A percentile compares a stretch with the other conserved stretches of the same genome.
These are phyloP conservation scores for Xenotilapia caudafasciata DNA, from an alignment of 2,113 vertebrate genomes.

Conservation along the genomic window DNA sequence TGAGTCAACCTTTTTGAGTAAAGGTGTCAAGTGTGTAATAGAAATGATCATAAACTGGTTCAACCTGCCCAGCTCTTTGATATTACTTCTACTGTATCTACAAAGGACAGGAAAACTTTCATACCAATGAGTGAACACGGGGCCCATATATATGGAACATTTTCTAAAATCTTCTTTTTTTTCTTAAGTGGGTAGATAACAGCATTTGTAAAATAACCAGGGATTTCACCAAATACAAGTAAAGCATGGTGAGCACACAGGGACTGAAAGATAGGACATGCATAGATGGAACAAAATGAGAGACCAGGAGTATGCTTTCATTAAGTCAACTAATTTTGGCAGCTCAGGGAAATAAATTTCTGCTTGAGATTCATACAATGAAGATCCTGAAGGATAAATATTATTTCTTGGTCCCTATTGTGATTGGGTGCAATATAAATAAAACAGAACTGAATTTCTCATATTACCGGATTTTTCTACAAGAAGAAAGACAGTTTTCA, in stretches of 20 bases:
- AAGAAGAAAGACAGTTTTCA: neutral
- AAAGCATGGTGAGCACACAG: neutral
- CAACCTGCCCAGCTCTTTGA: neutral
- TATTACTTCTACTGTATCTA: neutral
- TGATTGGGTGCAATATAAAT: neutral
- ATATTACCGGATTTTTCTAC: fast-evolving
- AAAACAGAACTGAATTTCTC: neutral
- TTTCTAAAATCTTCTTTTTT: neutral
- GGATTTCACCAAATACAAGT: neutral
- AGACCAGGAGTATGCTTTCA: neutral
- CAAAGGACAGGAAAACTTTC: neutral
- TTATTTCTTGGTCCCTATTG: neutral
- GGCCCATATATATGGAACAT: neutral
- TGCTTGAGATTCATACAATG: neutral
- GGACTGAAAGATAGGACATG: neutral
- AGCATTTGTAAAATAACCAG: neutral
- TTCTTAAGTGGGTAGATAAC: neutral
- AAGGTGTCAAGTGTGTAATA: neutral
- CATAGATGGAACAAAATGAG: neutral
- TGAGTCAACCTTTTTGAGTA: neutral
- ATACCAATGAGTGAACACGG: neutral
- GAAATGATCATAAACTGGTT: fast-evolving
- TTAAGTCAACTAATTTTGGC: neutral
- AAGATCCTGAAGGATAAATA: neutral
- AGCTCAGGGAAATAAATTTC: neutral